These are phyloP conservation scores for Selene dorsalis DNA, from an alignment of 2,797 vertebrate genomes.

Conservation along the genomic window DNA sequence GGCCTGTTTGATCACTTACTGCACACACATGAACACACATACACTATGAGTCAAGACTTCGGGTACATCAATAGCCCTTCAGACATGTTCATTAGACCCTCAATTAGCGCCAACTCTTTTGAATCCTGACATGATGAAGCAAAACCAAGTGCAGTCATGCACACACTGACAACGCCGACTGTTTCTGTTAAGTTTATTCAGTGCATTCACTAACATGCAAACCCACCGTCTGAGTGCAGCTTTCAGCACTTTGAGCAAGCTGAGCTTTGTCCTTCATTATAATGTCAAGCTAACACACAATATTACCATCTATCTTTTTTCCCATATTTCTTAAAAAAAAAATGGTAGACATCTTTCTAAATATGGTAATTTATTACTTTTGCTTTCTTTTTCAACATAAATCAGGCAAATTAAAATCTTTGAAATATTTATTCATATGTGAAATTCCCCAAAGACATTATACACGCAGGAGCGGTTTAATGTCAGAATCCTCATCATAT, in stretches of 20 bases:
- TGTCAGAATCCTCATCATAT: no score
- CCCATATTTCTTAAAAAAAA: not conserved
- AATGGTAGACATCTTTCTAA: no score
- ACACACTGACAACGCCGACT: not conserved
- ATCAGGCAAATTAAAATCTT: no score
- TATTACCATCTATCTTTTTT: not conserved
- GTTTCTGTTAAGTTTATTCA: not conserved
- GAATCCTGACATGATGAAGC: slow-evolving; percentile 28
- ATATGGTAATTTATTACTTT: no score
- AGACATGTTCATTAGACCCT: slow-evolving; percentile 36
- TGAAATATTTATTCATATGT: no score
- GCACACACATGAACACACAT: not conserved
- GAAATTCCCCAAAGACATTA: no score
- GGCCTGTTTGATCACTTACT: not conserved
- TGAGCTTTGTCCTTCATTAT: not conserved
- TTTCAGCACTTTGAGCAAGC: not conserved
- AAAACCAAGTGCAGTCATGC: not conserved
- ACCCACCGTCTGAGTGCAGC: not conserved
- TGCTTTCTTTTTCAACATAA: no score
- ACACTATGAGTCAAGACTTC: slow-evolving; percentile 19
- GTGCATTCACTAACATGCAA: no score
- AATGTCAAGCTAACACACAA: no score
- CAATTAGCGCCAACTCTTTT: slow-evolving; percentile 37
- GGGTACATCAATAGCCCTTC: slow-evolving; percentile 34
- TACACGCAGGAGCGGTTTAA: no score